Evolutionary conservation across 1,140 invertebrate genomes (phyloP).

Genomic region (Drusus annulatus): DNA sequence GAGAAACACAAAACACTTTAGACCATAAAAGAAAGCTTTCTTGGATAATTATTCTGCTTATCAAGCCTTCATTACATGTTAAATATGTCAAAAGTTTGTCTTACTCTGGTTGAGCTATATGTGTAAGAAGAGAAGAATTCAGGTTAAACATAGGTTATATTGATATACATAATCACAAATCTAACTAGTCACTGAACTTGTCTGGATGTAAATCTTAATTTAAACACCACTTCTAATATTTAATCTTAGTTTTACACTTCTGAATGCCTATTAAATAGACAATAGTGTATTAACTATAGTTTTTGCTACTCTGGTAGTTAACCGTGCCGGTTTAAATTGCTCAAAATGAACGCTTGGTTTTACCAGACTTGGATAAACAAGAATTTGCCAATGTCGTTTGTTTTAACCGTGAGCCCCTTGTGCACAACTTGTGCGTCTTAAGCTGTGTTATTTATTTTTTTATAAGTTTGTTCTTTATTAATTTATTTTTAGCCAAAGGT

Average conservation of each 20-base stretch:
- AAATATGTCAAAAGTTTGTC: too few species aligned
- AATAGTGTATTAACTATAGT: conserved; percentile 5
- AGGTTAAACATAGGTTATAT: conserved; percentile 18
- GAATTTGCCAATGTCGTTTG: not conserved
- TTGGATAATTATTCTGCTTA: too few species aligned
- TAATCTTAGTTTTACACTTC: conserved; percentile 24
- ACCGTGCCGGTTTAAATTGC: not conserved
- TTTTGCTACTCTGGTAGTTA: not conserved
- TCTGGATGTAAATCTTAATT: conserved; percentile 49
- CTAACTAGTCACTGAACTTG: conserved; percentile 54
- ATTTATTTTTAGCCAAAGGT: conserved; percentile 33
- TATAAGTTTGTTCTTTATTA: conserved; percentile 5
- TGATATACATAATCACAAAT: conserved; percentile 44
- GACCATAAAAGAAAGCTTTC: too few species aligned
- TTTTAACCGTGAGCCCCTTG: not conserved
- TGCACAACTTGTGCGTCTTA: not conserved
- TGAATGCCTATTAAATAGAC: conserved; percentile 34
- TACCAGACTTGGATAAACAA: not conserved
- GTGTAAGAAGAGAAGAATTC: not conserved
- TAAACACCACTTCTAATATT: conserved; percentile 41
- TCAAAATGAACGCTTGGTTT: conserved; percentile 24
- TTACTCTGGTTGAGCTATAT: too few species aligned
- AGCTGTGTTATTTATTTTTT: conserved; percentile 26
- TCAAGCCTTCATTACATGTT: too few species aligned
- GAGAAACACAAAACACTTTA: too few species aligned